Conservation (phyloP, 2,888 invertebrate species). For the Empis stercorea region DNA sequence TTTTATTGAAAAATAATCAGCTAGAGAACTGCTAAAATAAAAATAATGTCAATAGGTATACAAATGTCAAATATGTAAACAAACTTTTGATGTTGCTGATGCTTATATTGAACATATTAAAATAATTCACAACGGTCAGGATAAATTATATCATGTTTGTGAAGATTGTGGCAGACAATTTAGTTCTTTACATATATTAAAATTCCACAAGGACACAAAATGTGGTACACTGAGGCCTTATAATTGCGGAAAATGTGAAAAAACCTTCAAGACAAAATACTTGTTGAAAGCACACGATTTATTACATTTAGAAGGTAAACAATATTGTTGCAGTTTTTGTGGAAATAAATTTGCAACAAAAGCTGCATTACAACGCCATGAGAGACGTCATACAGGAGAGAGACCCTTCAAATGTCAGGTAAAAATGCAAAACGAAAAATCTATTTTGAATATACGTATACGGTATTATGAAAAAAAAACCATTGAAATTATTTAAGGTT, state of each 20-base stretch:
- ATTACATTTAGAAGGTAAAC: constrained; percentile 23
- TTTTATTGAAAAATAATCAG: not conserved
- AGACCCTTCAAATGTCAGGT: constrained; percentile 26
- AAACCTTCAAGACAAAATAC: constrained; percentile 24
- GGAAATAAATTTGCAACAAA: constrained; percentile 26
- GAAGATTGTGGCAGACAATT: constrained; percentile 33
- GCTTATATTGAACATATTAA: constrained; percentile 32
- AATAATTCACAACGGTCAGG: constrained; percentile 29
- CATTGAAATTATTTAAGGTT: constrained; percentile 16
- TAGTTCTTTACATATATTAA: constrained; percentile 31
- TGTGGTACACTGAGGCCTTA: constrained; percentile 35
- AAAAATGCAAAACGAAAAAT: not conserved
- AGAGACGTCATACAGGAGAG: constrained; percentile 26
- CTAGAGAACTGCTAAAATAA: not conserved
- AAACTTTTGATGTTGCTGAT: constrained; percentile 24
- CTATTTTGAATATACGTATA: not conserved
- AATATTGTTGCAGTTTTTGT: constrained; percentile 28
- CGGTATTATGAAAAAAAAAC: too few relatives aligned
- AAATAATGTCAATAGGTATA: constrained; percentile 1
- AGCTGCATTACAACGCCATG: constrained; percentile 26
- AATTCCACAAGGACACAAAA: constrained; percentile 29
- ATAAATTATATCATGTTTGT: constrained; percentile 32
- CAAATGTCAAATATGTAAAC: constrained; percentile 31
- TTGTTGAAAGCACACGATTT: constrained; percentile 25
- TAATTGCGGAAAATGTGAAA: constrained; percentile 29